Evolutionary conservation across 2,113 vertebrate genomes (phyloP).

Genomic region (Sarotherodon lohbergeri): DNA sequence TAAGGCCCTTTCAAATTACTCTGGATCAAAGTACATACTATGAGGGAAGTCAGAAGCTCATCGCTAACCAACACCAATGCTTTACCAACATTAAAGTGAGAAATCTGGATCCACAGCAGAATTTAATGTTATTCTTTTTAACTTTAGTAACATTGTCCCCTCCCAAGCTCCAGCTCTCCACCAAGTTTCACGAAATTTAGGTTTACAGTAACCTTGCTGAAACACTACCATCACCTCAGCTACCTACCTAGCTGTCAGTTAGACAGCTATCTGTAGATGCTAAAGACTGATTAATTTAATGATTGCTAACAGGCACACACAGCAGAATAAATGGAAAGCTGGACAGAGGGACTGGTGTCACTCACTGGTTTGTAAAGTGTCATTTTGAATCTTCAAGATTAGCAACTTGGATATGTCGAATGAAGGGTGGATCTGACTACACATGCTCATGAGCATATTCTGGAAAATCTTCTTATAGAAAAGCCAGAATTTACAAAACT

Average conservation of each 20-base stretch:
- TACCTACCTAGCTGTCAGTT: not conserved
- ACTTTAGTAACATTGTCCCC: not conserved
- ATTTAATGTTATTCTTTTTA: not conserved
- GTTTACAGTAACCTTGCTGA: not conserved
- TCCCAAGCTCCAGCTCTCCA: accelerated
- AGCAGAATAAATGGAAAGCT: not conserved
- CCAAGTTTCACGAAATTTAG: not conserved
- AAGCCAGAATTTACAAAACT: not conserved
- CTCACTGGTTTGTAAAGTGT: not conserved
- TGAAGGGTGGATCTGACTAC: not conserved
- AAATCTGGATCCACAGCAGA: not conserved
- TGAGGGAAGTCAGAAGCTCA: not conserved
- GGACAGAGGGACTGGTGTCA: not conserved
- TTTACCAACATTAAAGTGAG: not conserved
- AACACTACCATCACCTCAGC: not conserved
- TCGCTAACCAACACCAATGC: not conserved
- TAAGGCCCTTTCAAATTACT: not conserved
- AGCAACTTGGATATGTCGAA: not conserved
- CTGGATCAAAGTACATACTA: not conserved
- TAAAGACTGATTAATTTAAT: not conserved
- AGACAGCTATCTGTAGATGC: not conserved
- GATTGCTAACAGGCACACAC: not conserved
- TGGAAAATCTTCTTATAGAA: not conserved
- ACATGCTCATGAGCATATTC: not conserved
- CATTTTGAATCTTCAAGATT: not conserved